Evolutionary conservation across 2,888 invertebrate genomes (phyloP).

Genomic region (Junonia oenone): DNA sequence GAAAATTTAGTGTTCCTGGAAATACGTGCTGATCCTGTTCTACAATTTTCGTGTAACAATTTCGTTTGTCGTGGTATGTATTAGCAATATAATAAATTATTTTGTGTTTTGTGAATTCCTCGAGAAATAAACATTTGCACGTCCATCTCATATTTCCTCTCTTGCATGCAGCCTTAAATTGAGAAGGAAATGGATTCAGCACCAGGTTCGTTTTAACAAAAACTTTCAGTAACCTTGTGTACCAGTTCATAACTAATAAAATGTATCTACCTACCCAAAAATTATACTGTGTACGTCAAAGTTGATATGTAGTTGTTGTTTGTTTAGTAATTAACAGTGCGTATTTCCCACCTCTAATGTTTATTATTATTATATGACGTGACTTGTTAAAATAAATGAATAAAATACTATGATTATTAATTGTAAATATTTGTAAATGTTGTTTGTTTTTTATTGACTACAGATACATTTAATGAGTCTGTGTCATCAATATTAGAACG

Average conservation of each 20-base stretch:
- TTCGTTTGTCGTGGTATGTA: conserved; percentile 15
- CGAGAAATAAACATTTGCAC: conserved; percentile 40
- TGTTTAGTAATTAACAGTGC: background rate
- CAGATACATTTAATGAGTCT: conserved; percentile 70
- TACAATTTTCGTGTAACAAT: background rate
- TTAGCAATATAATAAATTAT: background rate
- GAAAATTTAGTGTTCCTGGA: background rate
- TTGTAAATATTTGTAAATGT: background rate
- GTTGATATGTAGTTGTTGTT: background rate
- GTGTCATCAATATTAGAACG: conserved; percentile 69
- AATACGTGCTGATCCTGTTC: background rate
- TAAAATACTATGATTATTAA: background rate
- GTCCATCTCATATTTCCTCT: conserved; percentile 55
- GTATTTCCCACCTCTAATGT: too few relatives aligned
- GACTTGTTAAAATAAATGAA: too few relatives aligned
- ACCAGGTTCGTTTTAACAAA: conserved; percentile 66
- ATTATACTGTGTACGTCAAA: background rate
- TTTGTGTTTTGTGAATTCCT: background rate
- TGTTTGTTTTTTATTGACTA: conserved; percentile 22
- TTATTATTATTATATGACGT: background rate
- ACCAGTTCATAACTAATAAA: background rate
- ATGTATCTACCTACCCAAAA: background rate
- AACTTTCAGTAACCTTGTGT: background rate
- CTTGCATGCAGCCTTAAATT: conserved; percentile 75
- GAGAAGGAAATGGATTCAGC: conserved; percentile 70